Percentiles rank a stretch among this genome's conserved stretches.
Evolutionary conservation across 2,113 vertebrate genomes (phyloP).

Genomic region (Prunella fulvescens): DNA sequence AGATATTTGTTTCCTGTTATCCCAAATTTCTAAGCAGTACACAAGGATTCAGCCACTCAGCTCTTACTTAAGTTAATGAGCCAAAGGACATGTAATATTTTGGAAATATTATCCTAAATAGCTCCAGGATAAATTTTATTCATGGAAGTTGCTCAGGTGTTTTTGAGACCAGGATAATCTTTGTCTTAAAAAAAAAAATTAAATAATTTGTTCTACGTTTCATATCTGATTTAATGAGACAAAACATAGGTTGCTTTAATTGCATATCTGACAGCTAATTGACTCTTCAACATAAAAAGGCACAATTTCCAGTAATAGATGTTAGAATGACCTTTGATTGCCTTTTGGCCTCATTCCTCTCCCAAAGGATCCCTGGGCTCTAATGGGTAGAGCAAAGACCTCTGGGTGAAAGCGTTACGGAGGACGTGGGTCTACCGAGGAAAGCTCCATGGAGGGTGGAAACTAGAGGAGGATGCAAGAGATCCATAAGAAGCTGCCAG

Average conservation of each 20-base stretch:
- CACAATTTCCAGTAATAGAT: neutral
- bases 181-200: neutral
- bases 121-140: neutral
- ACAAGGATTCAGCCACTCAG: neutral
- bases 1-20: neutral
- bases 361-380: neutral
- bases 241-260: neutral
- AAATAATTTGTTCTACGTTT: neutral
- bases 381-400: neutral
- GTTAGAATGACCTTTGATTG: constrained; percentile 35
- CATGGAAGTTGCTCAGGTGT: neutral
- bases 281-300: constrained; percentile 25
- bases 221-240: constrained; percentile 23
- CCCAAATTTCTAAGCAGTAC: neutral
- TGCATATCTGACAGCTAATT: constrained; percentile 20
- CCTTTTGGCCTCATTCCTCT: constrained; percentile 1
- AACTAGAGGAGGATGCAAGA: neutral
- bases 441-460: neutral
- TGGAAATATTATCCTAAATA: neutral
- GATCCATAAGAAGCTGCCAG: constrained; percentile 38
- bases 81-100: neutral
- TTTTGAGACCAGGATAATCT: neutral
- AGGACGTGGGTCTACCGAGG: neutral
- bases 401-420: neutral
- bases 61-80: neutral